Conservation (phyloP, 2,113 vertebrate genomes). For the Chaenocephalus aceratus region DNA sequence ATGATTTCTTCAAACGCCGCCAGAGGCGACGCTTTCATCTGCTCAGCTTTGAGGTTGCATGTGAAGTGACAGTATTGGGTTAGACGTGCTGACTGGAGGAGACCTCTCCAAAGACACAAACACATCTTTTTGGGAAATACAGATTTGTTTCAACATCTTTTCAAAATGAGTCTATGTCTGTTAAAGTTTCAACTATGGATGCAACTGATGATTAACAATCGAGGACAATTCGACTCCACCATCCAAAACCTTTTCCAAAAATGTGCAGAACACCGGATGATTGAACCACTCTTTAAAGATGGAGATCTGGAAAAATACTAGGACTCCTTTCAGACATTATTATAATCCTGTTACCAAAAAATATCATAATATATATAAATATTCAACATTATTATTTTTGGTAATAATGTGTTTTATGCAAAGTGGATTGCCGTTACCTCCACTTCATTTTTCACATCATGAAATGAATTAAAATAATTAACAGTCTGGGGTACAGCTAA, state of each 20-base stretch:
- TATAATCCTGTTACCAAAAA: neutral
- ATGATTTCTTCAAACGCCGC: neutral
- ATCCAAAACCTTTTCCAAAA: no score
- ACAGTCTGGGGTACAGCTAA: no score
- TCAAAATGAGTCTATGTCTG: neutral
- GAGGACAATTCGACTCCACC: no score
- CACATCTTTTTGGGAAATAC: neutral
- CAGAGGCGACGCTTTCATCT: neutral
- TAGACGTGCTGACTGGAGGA: neutral
- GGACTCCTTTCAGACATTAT: neutral
- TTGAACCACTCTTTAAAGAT: neutral
- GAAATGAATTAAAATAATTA: no score
- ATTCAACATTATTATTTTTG: no score
- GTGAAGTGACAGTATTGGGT: neutral
- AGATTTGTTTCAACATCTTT: neutral
- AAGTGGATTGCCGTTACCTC: no score
- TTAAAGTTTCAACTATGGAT: neutral
- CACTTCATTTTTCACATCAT: no score
- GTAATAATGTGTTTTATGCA: no score
- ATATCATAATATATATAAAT: no score
- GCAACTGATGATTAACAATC: no score
- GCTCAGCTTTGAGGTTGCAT: neutral
- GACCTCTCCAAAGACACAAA: neutral
- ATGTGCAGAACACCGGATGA: neutral
- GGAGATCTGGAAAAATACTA: neutral